Percentiles rank a stretch among this genome's conserved stretches.
Evolutionary conservation across 1,140 invertebrate species (phyloP).

Genomic region (Drosophila varians): DNA sequence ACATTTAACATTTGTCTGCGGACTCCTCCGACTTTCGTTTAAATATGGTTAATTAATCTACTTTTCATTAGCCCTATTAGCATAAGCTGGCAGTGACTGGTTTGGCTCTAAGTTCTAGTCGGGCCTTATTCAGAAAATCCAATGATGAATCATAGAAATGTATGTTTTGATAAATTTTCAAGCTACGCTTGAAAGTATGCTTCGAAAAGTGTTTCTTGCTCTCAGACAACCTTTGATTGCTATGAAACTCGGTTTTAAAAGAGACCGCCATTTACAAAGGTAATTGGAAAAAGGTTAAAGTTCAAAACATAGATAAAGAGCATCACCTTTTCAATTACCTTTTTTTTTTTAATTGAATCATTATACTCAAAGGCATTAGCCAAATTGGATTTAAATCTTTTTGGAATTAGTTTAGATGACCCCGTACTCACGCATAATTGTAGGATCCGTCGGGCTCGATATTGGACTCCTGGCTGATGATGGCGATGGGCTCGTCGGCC

Average conservation of each 20-base stretch:
- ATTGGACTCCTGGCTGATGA: slow-evolving; percentile 87
- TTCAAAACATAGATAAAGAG: slow-evolving; percentile 15
- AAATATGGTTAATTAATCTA: slow-evolving; percentile 48
- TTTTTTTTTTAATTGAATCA: background rate
- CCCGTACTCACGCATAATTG: slow-evolving; percentile 84
- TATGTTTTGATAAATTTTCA: background rate
- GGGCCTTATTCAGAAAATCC: background rate
- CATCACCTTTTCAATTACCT: background rate
- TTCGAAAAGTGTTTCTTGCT: background rate
- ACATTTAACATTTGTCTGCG: slow-evolving; percentile 55
- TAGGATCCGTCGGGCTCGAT: slow-evolving; percentile 88
- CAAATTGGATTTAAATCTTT: too few relatives aligned
- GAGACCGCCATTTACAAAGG: background rate
- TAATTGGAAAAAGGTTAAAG: slow-evolving; percentile 20
- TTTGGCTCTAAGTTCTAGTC: background rate
- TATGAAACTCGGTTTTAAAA: background rate
- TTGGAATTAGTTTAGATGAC: background rate
- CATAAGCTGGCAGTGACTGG: slow-evolving; percentile 25
- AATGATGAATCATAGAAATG: slow-evolving; percentile 2
- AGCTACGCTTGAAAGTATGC: slow-evolving; percentile 26
- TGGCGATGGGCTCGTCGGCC: slow-evolving; percentile 85
- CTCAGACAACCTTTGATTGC: background rate
- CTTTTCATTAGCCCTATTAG: slow-evolving; percentile 35
- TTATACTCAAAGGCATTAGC: background rate
- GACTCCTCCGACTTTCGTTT: slow-evolving; percentile 26